These are phyloP conservation scores for Muraenolepis orangiensis DNA, from an alignment of 2,797 vertebrate species.

Conservation along the genomic window DNA sequence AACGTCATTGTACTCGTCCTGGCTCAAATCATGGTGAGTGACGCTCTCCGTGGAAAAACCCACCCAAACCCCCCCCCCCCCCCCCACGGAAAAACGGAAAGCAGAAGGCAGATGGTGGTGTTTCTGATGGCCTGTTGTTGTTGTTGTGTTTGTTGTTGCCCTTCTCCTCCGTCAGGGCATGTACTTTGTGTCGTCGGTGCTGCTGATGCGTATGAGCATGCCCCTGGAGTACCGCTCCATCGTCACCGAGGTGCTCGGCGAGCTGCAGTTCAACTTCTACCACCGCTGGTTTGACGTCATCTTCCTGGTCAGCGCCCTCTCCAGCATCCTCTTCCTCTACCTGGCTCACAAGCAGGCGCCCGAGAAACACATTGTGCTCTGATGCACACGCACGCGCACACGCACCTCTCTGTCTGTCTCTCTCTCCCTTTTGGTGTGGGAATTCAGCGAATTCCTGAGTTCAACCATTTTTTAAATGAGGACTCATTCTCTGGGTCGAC, in stretches of 20 bases:
- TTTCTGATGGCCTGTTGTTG: too few species aligned
- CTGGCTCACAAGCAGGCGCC: conserved; percentile 97
- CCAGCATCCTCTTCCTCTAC: conserved; percentile 98
- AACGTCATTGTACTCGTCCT: conserved; percentile 97
- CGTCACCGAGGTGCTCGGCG: conserved; percentile 92
- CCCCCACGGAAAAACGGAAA: too few species aligned
- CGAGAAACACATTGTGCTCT: conserved; percentile 90
- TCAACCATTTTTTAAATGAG: conserved; percentile 15
- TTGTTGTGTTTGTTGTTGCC: too few species aligned
- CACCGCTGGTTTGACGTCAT: conserved; percentile 99
- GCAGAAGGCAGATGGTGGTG: too few species aligned
- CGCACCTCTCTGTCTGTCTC: not conserved
- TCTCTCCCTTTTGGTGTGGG: conserved; percentile 23
- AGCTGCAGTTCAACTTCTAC: conserved; percentile 98
- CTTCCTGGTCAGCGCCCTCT: conserved; percentile 96
- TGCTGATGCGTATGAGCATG: conserved; percentile 99
- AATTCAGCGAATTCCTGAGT: conserved; percentile 25
- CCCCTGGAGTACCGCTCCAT: conserved; percentile 94
- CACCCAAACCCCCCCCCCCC: too few species aligned
- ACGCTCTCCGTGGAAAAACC: too few species aligned
- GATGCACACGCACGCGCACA: conserved; percentile 32
- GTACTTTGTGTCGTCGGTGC: conserved; percentile 97
- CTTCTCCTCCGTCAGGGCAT: conserved; percentile 82
- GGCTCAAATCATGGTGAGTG: conserved; percentile 97
- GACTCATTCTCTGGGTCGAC: conserved; percentile 27